These are phyloP conservation scores for Gallinago stenura DNA, from an alignment of 2,797 vertebrate species.

Conservation along the genomic window DNA sequence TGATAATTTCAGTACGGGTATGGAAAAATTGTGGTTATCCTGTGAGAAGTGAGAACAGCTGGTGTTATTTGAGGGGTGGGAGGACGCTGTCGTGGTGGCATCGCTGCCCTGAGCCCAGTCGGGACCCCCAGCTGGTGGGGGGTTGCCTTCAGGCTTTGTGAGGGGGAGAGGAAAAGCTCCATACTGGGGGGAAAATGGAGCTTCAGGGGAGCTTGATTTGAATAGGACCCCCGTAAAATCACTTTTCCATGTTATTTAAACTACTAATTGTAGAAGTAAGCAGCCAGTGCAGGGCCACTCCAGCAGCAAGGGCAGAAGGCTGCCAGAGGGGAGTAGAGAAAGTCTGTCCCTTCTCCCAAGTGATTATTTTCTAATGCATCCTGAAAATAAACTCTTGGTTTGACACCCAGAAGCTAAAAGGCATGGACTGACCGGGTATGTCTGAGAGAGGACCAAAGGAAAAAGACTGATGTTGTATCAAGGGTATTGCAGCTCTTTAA, in stretches of 20 bases:
- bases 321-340: not conserved
- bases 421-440: not conserved
- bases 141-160: not conserved
- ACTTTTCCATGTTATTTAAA: not conserved
- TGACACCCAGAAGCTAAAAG: not conserved
- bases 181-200: not conserved
- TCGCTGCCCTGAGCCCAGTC: not conserved
- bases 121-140: not conserved
- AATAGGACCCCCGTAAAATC: not conserved
- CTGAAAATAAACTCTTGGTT: not conserved
- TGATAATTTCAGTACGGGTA: not conserved
- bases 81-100: rapidly evolving
- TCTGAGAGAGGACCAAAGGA: not conserved
- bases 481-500: not conserved
- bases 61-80: not conserved
- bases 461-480: not conserved
- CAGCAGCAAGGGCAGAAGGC: not conserved
- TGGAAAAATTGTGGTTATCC: not conserved
- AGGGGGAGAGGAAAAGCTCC: not conserved
- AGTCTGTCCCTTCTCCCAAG: not conserved
- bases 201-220: not conserved
- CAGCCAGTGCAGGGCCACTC: not conserved
- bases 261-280: not conserved
- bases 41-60: not conserved
- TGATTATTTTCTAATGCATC: not conserved